Percentiles rank a stretch among this genome's conserved stretches.
Evolutionary conservation across 2,113 vertebrate species (phyloP).

Genomic region (Colaptes auratus): DNA sequence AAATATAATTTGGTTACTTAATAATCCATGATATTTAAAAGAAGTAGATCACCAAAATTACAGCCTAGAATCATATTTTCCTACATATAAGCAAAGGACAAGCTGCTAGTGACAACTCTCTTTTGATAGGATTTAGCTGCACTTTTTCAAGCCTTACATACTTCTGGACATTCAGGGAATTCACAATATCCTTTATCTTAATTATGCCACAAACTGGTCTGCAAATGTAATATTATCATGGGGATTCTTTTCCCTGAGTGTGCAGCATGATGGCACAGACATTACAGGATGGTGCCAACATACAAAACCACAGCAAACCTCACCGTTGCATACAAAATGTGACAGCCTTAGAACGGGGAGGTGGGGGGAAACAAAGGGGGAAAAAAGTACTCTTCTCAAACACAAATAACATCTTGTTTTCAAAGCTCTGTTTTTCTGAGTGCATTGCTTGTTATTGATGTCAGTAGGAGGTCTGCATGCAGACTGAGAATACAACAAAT

Average conservation of each 20-base stretch:
- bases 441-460: constrained; percentile 2
- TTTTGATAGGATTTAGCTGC: neutral
- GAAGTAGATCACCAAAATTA: constrained; percentile 6
- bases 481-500: constrained; percentile 42
- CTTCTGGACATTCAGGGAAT: neutral
- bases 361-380: too few species aligned
- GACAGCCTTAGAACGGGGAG: neutral
- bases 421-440: constrained; percentile 33
- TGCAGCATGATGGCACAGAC: neutral
- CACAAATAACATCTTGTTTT: constrained; percentile 41
- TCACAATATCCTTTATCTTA: neutral
- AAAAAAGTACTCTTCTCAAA: constrained; percentile 6
- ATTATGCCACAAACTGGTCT: neutral
- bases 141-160: neutral
- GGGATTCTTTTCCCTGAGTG: neutral
- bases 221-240: neutral
- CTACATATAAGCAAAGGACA: neutral
- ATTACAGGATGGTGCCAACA: neutral
- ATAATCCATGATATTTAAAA: constrained; percentile 44
- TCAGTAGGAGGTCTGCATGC: neutral
- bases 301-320: constrained; percentile 26
- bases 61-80: neutral
- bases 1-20: constrained; percentile 75
- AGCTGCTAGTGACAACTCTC: neutral
- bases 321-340: constrained; percentile 19